Evolutionary conservation across 2,888 invertebrate genomes (phyloP), one percentile per base, ranked within the genome.

Genomic region (Tineola bisselliella): DNA sequence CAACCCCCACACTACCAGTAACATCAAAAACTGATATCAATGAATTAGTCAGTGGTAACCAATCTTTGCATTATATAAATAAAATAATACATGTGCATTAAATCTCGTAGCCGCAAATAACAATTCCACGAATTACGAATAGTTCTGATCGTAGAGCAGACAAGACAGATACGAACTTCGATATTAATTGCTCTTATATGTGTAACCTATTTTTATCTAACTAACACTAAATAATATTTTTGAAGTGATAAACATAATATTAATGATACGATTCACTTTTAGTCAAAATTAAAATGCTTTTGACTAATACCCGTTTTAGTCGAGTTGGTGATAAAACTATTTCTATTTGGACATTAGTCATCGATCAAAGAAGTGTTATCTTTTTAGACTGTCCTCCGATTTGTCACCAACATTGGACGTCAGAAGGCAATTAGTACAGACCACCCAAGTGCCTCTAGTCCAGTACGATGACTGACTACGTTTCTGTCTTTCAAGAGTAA

Each of bases 341-440:
- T 65, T 63, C 62, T 63, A 63, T 65, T 65, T 62, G 63, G 62
- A 61, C 8, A 63, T 52, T 48, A 56, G 56, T 48, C 60, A 63
- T 62, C 59, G 67, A 74, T 73, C 69, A 71, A 70, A 65, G 62
- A 61, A 56, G 67, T 68, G 69, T 72, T 67, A 68, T 71, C 68
- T 73, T 70, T 70, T 65, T 67, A 67, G 66, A 68, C 65, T 69
- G 64, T 64, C 66, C 63, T 65, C 69, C 69, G 71, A 78, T 77
- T 77, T 77, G 76, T 77, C 77, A 76, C 69, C 68, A 68, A 66
- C 64, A 63, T 62, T 65, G 65, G 67, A 64, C 66, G 70, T 71
- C 72, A 70, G 64, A 66, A 64, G 64, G 73, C 77, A 78, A 77
- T 77, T 79, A 78, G 73, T 66, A 65, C 10, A 61, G 69, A 74